Percentiles rank a stretch among this genome's conserved stretches.
Conservation (phyloP, 1,140 invertebrate genomes). For the Meloidogyne chitwoodi region DNA sequence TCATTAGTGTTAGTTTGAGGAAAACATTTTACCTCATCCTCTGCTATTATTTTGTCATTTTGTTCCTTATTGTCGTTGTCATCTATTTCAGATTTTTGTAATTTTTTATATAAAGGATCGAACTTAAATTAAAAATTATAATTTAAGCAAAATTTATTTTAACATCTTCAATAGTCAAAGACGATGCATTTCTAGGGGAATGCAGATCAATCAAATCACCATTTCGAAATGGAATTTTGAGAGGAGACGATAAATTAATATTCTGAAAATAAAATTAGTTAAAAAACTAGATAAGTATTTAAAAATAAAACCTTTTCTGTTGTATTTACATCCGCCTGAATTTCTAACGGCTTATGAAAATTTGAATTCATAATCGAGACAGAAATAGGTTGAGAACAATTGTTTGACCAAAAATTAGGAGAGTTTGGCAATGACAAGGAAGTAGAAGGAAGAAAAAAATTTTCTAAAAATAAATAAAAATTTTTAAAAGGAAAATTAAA, state of each 20-base stretch:
- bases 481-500: background rate
- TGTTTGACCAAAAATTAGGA: background rate
- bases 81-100: background rate
- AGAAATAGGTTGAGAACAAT: background rate
- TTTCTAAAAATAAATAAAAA: background rate
- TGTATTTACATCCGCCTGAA: background rate
- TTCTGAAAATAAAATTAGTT: slow-evolving; percentile 2
- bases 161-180: slow-evolving; percentile 32
- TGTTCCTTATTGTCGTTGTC: background rate
- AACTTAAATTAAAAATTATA: slow-evolving; percentile 25
- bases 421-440: background rate
- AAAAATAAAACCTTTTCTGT: background rate
- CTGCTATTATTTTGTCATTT: background rate
- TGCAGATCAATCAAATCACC: slow-evolving; percentile 36
- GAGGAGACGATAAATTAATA: slow-evolving; percentile 1
- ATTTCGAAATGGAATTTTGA: slow-evolving; percentile 33
- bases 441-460: background rate
- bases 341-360: background rate
- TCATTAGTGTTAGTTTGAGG: background rate
- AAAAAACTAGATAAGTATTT: background rate
- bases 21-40: background rate
- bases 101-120: slow-evolving; percentile 31
- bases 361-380: background rate
- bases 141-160: background rate
- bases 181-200: slow-evolving; percentile 10